These are phyloP conservation scores for Decapterus maruadsi DNA, from an alignment of 2,797 vertebrate species.

Conservation along the genomic window DNA sequence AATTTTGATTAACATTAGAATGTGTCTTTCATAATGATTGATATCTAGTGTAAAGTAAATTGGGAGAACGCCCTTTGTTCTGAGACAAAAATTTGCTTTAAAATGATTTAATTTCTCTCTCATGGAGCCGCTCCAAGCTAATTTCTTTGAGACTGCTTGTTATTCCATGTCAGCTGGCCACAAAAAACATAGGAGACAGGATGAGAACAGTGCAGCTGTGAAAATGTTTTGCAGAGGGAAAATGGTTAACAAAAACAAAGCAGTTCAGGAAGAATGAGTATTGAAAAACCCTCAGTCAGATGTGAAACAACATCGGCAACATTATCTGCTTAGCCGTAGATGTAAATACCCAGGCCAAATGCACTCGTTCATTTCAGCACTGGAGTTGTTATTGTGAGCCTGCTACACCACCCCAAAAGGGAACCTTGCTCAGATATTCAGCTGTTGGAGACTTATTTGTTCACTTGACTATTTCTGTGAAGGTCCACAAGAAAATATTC, in stretches of 20 bases:
- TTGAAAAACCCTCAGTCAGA: conserved; percentile 43
- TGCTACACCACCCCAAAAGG: conserved; percentile 15
- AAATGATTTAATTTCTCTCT: conserved; percentile 29
- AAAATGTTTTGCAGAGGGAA: conserved; percentile 50
- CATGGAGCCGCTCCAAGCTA: conserved; percentile 35
- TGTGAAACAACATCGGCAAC: conserved; percentile 28
- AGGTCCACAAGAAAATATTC: conserved; percentile 47
- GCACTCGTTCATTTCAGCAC: conserved; percentile 36
- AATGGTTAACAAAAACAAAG: conserved; percentile 58
- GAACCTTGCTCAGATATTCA: conserved; percentile 32
- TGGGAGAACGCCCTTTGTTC: conserved; percentile 30
- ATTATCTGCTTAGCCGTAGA: conserved; percentile 23
- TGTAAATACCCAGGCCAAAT: conserved; percentile 11
- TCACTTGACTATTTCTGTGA: conserved; percentile 35
- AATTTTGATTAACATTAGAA: conserved; percentile 12
- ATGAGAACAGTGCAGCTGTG: conserved; percentile 43
- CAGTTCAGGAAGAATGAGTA: conserved; percentile 30
- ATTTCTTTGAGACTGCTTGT: conserved; percentile 44
- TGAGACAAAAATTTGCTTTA: conserved; percentile 19
- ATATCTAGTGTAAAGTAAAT: neutral
- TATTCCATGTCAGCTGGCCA: conserved; percentile 37
- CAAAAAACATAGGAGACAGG: conserved; percentile 24
- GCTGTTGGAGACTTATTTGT: conserved; percentile 17
- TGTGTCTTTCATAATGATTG: neutral
- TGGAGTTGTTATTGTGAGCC: conserved; percentile 47